phyloP scores from a whole-genome alignment of 1,140 invertebrate species.

The Cotesia chilonis region DNA sequence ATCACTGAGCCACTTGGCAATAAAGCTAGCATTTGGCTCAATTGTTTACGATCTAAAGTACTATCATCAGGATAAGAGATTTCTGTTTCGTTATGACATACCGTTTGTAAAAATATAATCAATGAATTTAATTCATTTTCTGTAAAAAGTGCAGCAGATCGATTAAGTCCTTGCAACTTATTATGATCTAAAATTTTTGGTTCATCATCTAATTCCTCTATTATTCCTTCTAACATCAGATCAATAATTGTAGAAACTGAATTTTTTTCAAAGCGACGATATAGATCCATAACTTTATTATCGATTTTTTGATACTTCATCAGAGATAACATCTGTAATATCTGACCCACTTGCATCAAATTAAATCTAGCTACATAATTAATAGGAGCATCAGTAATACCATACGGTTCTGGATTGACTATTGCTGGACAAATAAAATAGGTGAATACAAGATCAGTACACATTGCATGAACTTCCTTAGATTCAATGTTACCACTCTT shows the following conservation, averaged over 20 bases:
- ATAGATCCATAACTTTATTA: conserved; percentile 76
- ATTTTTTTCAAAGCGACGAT: conserved; percentile 80
- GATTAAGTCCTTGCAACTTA: conserved; percentile 70
- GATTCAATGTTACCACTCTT: conserved; percentile 71
- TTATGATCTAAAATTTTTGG: conserved; percentile 68
- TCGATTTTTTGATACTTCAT: conserved; percentile 84
- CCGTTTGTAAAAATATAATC: conserved; percentile 66
- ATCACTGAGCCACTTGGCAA: conserved; percentile 48
- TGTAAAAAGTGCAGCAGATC: conserved; percentile 75
- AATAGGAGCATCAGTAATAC: conserved; percentile 94
- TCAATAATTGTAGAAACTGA: conserved; percentile 80
- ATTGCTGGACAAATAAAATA: conserved; percentile 96
- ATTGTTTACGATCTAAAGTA: conserved; percentile 51
- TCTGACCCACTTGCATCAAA: conserved; percentile 90
- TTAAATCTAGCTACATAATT: conserved; percentile 91
- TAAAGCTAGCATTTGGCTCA: conserved; percentile 56
- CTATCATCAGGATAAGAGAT: conserved; percentile 33
- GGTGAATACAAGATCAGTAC: conserved; percentile 92
- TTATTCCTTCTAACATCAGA: conserved; percentile 71
- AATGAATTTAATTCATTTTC: conserved; percentile 73
- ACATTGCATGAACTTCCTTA: conserved; percentile 81
- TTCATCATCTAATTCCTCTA: conserved; percentile 68
- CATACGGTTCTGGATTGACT: conserved; percentile 94
- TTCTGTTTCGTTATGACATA: conserved; percentile 40
- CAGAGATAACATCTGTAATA: conserved; percentile 89